phyloP scores from a whole-genome alignment of 2,113 vertebrate genomes.

The Phocoena sinus region DNA sequence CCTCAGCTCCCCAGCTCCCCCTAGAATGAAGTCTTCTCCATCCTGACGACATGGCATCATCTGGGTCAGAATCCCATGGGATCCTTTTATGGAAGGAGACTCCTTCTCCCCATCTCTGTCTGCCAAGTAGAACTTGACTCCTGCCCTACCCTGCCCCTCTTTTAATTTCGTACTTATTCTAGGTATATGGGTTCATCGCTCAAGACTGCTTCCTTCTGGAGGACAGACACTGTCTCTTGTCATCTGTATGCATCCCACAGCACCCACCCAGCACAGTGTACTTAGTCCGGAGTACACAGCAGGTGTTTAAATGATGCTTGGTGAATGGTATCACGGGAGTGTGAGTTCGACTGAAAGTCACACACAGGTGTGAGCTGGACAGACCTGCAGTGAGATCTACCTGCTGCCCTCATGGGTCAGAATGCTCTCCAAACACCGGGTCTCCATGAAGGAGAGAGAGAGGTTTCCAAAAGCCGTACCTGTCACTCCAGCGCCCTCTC shows the following conservation, averaged over 20 bases:
- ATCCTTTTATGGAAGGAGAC: neutral
- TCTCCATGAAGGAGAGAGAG: neutral
- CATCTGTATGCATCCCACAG: neutral
- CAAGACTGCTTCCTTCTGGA: neutral
- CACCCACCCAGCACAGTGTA: neutral
- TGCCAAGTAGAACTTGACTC: neutral
- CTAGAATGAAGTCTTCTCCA: neutral
- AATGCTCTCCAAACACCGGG: rapidly evolving
- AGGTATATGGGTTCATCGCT: neutral
- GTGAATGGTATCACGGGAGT: neutral
- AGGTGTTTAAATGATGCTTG: neutral
- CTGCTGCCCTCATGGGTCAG: neutral
- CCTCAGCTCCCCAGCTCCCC: neutral
- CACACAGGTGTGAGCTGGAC: neutral
- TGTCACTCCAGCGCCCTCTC: slow-evolving; percentile 80
- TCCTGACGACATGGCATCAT: neutral
- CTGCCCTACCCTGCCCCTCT: too few relatives aligned
- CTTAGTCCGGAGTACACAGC: neutral
- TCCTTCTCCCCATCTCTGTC: neutral
- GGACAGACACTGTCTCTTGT: neutral
- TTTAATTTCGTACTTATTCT: neutral
- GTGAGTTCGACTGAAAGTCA: rapidly evolving
- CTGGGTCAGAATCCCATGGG: neutral
- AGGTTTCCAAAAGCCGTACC: slow-evolving; percentile 63
- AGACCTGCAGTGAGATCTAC: neutral